Base-by-base conservation (phyloP, 2,113 vertebrate genomes). In the Mustela lutreola region DNA sequence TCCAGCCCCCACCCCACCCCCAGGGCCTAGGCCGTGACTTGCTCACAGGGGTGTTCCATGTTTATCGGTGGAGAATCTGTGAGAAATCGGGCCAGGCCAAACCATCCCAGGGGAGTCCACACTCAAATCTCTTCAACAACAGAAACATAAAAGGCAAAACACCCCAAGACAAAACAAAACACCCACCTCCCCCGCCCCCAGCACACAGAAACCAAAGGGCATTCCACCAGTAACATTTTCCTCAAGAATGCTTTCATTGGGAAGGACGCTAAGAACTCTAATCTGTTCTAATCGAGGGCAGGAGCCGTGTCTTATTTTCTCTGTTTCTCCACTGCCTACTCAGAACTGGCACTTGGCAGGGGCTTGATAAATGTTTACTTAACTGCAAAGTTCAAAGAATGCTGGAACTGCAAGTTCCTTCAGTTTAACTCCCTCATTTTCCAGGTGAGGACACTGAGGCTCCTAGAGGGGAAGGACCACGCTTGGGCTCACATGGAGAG, bases 301-400 rank as follows among this genome's bases (percentile, higher is more conserved):
- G 75, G 50, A 65, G 67, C 19, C 24, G 28, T 33, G 56, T 88
- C 83, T 84, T 88, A 62, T 58, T 95, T 94, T 94, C 42, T 76
- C 83, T 83, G 33, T 78, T 60, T 86, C 83, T 94, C 63, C 36
- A 78, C 45, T 97, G 93, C 86, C 95, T 92, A 86, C 83, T 73
- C 67, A 95, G 95, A 96, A 93, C 70, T 88, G 80, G 80, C 70
- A 89, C 91, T 81, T 50, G 76, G 88, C 70, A 85, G 73, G 39
- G 75, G 39, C 31, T 24, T 89, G 67, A 58, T 45, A 80, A 96
- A 91, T 45, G 85, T 92, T 92, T 91, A 80, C 31, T 75, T 78
- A 96, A 78, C 50, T 78, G 71, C 79, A 96, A 93, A 88, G 65
- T 82, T 91, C 71, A 91, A 84, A 88, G 82, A 96, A 89, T 48